phyloP scores from a whole-genome alignment of 2,113 vertebrate species.

The Salvelinus sp. region DNA sequence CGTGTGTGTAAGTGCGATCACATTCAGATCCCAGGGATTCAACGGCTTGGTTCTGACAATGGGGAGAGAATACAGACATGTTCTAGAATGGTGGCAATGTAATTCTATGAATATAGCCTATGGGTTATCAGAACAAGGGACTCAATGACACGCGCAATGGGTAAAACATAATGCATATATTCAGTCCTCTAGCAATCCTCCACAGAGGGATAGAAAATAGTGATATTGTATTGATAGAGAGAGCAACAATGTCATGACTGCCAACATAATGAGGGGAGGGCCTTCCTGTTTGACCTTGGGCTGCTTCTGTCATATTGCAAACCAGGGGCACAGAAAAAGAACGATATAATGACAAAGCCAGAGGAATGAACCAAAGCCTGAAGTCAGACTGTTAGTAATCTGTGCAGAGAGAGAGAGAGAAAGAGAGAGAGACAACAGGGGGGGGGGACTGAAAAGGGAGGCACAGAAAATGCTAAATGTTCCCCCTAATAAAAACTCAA shows the following conservation, averaged over 20 bases:
- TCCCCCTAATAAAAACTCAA: conserved; percentile 32
- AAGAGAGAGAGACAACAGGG: background rate
- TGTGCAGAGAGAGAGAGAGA: background rate
- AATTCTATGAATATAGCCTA: conserved; percentile 38
- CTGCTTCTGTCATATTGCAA: conserved; percentile 23
- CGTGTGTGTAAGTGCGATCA: conserved; percentile 29
- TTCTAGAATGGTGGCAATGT: conserved; percentile 22
- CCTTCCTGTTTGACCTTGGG: conserved; percentile 49
- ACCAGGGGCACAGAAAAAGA: conserved; percentile 18
- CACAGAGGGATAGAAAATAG: background rate
- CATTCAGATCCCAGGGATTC: conserved; percentile 31
- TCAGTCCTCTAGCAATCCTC: conserved; percentile 13
- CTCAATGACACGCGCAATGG: conserved; percentile 15
- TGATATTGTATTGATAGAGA: conserved; percentile 11
- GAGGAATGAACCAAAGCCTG: background rate
- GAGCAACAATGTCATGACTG: conserved; percentile 24
- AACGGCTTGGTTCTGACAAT: conserved; percentile 8
- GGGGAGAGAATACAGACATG: conserved; percentile 18
- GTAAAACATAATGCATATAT: conserved; percentile 16
- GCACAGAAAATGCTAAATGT: conserved; percentile 14
- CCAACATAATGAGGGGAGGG: conserved; percentile 28
- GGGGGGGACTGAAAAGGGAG: background rate
- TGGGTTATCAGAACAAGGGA: conserved; percentile 24
- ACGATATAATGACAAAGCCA: background rate
- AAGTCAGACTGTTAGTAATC: background rate